These are phyloP conservation scores for Laodelphax striatellus DNA, from an alignment of 1,140 invertebrate species.

Conservation along the genomic window DNA sequence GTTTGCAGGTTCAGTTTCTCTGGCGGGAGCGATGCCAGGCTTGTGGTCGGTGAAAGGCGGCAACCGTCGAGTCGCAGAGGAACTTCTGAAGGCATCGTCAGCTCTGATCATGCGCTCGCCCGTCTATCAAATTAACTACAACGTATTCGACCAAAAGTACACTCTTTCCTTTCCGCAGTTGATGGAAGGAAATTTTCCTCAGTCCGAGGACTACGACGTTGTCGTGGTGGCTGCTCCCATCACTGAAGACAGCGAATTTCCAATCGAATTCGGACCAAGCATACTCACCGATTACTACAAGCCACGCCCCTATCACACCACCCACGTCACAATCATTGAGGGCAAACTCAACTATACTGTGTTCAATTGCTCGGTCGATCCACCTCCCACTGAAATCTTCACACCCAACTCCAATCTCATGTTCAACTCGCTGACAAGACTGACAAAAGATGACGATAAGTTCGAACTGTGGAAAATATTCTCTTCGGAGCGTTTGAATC, in stretches of 20 bases:
- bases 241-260: constrained; percentile 29
- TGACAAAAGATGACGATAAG: no score
- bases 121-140: no score
- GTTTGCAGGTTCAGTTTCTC: constrained; percentile 43
- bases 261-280: constrained; percentile 26
- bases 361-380: constrained; percentile 30
- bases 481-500: constrained; percentile 34
- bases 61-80: constrained; percentile 41
- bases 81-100: constrained; percentile 31
- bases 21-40: constrained; percentile 39
- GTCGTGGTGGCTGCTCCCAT: constrained; percentile 48
- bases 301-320: constrained; percentile 37
- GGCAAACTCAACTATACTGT: constrained; percentile 36
- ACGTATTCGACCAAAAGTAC: no score
- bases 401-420: no score
- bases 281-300: constrained; percentile 21
- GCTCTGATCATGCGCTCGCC: no score
- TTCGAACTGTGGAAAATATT: constrained; percentile 45
- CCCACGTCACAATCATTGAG: constrained; percentile 43
- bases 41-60: constrained; percentile 50
- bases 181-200: no score
- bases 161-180: no score
- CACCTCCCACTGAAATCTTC: no score
- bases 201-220: constrained; percentile 37
- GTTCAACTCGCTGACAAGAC: no score